Evolutionary conservation across 1,140 invertebrate species (phyloP), one percentile per base, ranked within the genome.

Genomic region (Elymnias hypermnestra): DNA sequence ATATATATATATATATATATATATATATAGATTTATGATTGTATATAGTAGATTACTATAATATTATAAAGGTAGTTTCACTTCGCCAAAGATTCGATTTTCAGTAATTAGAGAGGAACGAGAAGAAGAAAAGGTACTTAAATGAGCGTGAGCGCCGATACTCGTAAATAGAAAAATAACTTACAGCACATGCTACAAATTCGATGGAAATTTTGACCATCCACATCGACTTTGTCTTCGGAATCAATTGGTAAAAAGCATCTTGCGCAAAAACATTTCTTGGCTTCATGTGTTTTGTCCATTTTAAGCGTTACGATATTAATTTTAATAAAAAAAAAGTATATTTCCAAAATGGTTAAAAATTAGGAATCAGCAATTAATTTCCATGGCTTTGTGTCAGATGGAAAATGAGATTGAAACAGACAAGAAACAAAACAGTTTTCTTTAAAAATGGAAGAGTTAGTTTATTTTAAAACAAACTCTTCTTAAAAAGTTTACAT

Each of bases 121-220:
- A n/a, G n/a, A n/a, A n/a, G n/a, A n/a, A n/a, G n/a, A n/a, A n/a
- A n/a, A n/a, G n/a, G n/a, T n/a, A n/a, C n/a, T n/a, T n/a, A n/a
- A n/a, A n/a, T n/a, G n/a, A n/a, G n/a, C n/a, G n/a, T n/a, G n/a
- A n/a, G n/a, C n/a, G n/a, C n/a, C n/a, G n/a, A n/a, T n/a, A n/a
- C n/a, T n/a, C n/a, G n/a, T n/a, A n/a, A n/a, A n/a, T n/a, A n/a
- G n/a, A n/a, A n/a, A n/a, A n/a, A 36, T 39, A 23, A 74, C 81
- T 81, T 64, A 84, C 81, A 84, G 36, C 81, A 83, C 67, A 69
- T 79, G 44, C 76, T 72, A 41, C 81, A 84, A 13, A 68, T 51
- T 37, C 63, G 63, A 31, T 84, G 81, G 44, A 84, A 84, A 35
- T 69, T 73, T 23, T 84, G 81, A 10, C 70, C 71, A 25, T 79